Percentiles rank a stretch among this genome's conserved stretches.
Conservation (phyloP, 2,888 invertebrate species). For the Lasioglossum lativentre region DNA sequence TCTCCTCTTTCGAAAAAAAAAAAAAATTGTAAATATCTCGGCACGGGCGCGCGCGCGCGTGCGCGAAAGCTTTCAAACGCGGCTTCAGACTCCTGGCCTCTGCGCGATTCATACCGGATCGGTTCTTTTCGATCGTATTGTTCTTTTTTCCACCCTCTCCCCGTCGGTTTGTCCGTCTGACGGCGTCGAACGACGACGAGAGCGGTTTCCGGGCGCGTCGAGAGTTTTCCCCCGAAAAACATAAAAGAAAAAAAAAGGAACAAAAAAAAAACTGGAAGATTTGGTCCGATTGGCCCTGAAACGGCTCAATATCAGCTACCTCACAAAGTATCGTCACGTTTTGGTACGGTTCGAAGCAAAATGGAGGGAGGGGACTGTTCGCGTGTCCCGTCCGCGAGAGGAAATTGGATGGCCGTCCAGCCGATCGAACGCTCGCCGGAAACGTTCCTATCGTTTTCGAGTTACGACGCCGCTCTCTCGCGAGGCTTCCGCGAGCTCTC, state of each 20-base stretch:
- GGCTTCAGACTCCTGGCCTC: background rate
- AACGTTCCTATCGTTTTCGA: slow-evolving; percentile 21
- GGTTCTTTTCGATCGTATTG: background rate
- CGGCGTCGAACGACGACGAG: slow-evolving; percentile 15
- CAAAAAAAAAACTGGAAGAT: slow-evolving; percentile 73
- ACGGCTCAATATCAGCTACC: slow-evolving; percentile 84
- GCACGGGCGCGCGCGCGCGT: background rate
- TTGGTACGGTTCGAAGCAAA: slow-evolving; percentile 65
- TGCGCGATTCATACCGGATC: background rate
- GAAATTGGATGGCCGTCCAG: slow-evolving; percentile 45
- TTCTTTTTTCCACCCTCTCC: background rate
- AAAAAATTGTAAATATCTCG: background rate
- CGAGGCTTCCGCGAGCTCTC: background rate
- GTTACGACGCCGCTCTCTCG: slow-evolving; percentile 5
- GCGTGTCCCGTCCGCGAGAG: slow-evolving; percentile 47
- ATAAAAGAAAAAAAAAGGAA: background rate
- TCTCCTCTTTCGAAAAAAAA: background rate
- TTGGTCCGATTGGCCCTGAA: slow-evolving; percentile 83
- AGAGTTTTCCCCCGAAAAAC: background rate
- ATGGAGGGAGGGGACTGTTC: slow-evolving; percentile 49
- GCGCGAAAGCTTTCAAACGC: background rate
- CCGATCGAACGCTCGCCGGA: slow-evolving; percentile 16
- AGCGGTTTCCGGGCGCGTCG: slow-evolving; percentile 31
- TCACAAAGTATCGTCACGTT: slow-evolving; percentile 79
- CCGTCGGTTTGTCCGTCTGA: slow-evolving; percentile 2